These are phyloP conservation scores for Stegastes partitus DNA, from an alignment of 2,113 vertebrate genomes.

Conservation along the genomic window DNA sequence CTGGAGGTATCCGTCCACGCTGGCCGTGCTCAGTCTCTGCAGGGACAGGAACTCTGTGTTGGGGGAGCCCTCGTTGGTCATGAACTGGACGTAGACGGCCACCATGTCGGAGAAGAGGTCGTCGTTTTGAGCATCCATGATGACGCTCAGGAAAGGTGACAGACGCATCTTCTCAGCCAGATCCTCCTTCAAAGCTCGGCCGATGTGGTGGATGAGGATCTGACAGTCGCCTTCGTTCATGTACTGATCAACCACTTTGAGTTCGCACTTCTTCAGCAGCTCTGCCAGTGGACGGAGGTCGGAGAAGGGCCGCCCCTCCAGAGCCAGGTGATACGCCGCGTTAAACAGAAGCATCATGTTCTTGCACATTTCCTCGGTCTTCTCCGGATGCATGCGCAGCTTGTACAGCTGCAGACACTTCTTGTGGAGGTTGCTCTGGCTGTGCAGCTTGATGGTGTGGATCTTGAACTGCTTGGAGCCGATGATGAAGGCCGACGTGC, in stretches of 20 bases:
- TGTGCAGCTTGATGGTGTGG: constrained; percentile 98
- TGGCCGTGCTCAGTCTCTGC: constrained; percentile 89
- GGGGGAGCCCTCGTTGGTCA: constrained; percentile 89
- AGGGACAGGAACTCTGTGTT: constrained; percentile 94
- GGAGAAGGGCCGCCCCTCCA: constrained; percentile 93
- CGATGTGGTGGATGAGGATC: constrained; percentile 94
- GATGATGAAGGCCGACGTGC: constrained; percentile 96
- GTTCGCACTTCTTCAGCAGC: constrained; percentile 95
- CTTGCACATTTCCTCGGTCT: constrained; percentile 97
- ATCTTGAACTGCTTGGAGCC: constrained; percentile 99
- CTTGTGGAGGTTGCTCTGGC: constrained; percentile 99
- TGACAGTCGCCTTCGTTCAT: constrained; percentile 97
- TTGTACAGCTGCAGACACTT: constrained; percentile 98
- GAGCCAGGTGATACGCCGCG: constrained; percentile 93
- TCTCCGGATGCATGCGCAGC: constrained; percentile 97
- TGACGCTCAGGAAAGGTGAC: constrained; percentile 94
- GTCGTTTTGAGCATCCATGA: constrained; percentile 93
- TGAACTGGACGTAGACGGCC: constrained; percentile 93
- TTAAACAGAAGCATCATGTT: constrained; percentile 97
- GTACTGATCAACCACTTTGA: constrained; percentile 98
- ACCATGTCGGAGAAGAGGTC: constrained; percentile 93
- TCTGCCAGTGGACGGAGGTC: constrained; percentile 94
- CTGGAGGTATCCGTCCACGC: constrained; percentile 94
- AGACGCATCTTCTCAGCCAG: constrained; percentile 93
- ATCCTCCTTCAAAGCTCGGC: constrained; percentile 92